phyloP scores from a whole-genome alignment of 2,888 invertebrate genomes.

The Sinotaia quadrata region DNA sequence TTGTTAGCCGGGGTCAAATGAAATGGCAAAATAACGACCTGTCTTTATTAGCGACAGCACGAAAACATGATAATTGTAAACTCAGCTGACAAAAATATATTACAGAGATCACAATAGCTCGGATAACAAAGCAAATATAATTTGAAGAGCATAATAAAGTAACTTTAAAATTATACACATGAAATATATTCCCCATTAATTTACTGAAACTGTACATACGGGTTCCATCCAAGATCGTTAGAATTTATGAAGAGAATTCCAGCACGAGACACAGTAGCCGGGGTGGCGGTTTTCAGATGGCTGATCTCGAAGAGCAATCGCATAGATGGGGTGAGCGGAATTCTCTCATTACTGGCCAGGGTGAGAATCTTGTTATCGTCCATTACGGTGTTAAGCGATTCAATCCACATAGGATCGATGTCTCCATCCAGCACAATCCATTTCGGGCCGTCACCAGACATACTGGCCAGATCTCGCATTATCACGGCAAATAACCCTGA shows the following conservation, averaged over 20 bases:
- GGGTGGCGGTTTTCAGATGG: conserved; percentile 93
- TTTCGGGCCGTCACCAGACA: conserved; percentile 84
- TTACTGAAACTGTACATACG: no score
- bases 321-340: conserved; percentile 93
- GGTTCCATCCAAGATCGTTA: conserved; percentile 94
- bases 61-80: no score
- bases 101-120: no score
- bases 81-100: no score
- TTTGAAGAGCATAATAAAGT: no score
- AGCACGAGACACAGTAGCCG: conserved; percentile 95
- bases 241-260: conserved; percentile 97
- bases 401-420: conserved; percentile 99
- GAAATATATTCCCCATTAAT: no score
- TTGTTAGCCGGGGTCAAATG: no score
- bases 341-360: conserved; percentile 94
- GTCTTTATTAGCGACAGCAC: no score
- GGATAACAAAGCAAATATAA: no score
- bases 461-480: conserved; percentile 95
- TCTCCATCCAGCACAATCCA: conserved; percentile 98
- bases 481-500: conserved; percentile 91
- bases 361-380: conserved; percentile 97
- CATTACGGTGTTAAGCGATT: conserved; percentile 97
- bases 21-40: no score
- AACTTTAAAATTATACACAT: no score
- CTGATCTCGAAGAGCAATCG: conserved; percentile 95